phyloP scores from a whole-genome alignment of 2,797 vertebrate species.

The Aratinga solstitialis region DNA sequence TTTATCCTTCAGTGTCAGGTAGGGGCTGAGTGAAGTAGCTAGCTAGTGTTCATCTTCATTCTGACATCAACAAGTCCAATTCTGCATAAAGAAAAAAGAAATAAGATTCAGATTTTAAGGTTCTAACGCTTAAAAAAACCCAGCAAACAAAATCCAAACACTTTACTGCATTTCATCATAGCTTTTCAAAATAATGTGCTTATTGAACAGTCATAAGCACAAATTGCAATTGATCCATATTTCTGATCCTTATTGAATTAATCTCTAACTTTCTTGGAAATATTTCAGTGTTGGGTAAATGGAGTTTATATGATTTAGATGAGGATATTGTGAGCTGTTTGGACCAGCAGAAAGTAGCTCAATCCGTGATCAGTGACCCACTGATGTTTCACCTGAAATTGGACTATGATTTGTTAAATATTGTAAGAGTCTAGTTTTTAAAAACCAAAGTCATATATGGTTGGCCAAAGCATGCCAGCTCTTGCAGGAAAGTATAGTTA shows the following conservation, averaged over 20 bases:
- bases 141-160: not conserved
- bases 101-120: not conserved
- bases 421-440: not conserved
- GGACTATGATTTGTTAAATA: not conserved
- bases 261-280: not conserved
- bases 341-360: not conserved
- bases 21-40: not conserved
- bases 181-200: not conserved
- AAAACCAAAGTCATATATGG: rapidly evolving
- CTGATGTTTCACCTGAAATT: not conserved
- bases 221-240: not conserved
- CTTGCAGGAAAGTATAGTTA: not conserved
- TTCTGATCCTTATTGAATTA: not conserved
- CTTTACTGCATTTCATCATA: not conserved
- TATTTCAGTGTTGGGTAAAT: not conserved
- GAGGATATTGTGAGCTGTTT: not conserved
- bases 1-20: not conserved
- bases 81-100: not conserved
- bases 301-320: not conserved
- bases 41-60: not conserved
- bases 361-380: not conserved
- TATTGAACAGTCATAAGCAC: not conserved
- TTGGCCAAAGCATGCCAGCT: not conserved
- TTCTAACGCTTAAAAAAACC: not conserved
- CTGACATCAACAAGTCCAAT: not conserved